Evolutionary conservation across 2,113 vertebrate species (phyloP).

Genomic region (Sturnus vulgaris): DNA sequence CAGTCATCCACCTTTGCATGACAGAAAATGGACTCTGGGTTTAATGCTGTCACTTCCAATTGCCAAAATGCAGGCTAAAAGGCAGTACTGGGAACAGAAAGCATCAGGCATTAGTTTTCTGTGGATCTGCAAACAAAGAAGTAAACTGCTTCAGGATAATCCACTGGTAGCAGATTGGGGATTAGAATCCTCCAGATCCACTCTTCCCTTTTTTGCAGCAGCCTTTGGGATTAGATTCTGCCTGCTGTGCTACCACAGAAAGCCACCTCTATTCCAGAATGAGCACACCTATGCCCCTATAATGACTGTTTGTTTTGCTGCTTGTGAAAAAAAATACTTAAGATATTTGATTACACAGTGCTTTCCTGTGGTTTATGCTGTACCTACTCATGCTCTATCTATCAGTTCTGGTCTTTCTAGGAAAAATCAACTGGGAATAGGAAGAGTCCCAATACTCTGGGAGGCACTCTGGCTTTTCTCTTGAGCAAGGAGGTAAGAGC

Average conservation of each 20-base stretch:
- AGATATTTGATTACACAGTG: background rate
- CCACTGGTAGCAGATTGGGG: background rate
- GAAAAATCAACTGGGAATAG: background rate
- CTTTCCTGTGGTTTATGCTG: background rate
- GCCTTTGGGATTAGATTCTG: background rate
- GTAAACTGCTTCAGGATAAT: background rate
- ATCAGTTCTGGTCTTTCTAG: background rate
- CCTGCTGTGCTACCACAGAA: background rate
- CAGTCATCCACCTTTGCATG: background rate
- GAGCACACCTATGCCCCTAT: background rate
- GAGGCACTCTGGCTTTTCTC: background rate
- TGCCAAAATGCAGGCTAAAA: background rate
- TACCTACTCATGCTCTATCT: background rate
- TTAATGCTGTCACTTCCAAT: background rate
- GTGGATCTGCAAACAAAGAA: background rate
- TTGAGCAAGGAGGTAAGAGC: background rate
- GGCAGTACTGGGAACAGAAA: background rate
- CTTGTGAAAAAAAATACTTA: background rate
- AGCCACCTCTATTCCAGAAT: background rate
- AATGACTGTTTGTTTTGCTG: background rate
- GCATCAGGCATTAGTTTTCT: background rate
- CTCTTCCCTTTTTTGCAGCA: background rate
- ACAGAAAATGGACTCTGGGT: background rate
- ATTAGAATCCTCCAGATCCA: background rate
- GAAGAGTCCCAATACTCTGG: background rate